Percentiles rank a stretch among this genome's conserved stretches.
These are phyloP conservation scores for Stenolophus ochropezus DNA, from an alignment of 2,888 invertebrate species.

Conservation along the genomic window DNA sequence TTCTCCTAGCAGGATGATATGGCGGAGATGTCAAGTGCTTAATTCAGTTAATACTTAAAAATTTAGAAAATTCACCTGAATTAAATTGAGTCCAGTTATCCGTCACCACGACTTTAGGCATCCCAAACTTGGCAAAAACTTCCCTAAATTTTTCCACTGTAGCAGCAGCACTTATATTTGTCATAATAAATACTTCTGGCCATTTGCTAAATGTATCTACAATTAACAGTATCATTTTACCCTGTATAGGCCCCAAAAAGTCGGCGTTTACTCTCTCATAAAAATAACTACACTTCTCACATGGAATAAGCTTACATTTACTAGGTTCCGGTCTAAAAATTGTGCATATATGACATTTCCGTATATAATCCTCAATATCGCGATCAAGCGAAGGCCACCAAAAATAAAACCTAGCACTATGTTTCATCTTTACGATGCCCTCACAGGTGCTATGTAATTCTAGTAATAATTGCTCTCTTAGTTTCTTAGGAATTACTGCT, in stretches of 20 bases:
- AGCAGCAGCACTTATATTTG: conserved; percentile 57
- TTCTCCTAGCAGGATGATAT: conserved; percentile 61
- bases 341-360: conserved; percentile 65
- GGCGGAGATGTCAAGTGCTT: conserved; percentile 64
- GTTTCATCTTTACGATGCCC: conserved; percentile 65
- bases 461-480: conserved; percentile 59
- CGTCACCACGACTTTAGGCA: conserved; percentile 63
- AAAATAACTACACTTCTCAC: conserved; percentile 64
- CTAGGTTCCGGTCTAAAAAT: conserved; percentile 64
- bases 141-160: conserved; percentile 61
- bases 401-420: conserved; percentile 64
- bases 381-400: conserved; percentile 66
- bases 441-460: conserved; percentile 64
- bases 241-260: conserved; percentile 70
- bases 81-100: conserved; percentile 65
- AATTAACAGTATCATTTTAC: conserved; percentile 67
- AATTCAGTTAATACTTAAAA: conserved; percentile 63
- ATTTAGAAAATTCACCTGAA: conserved; percentile 63
- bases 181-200: conserved; percentile 68
- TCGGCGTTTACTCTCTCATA: conserved; percentile 71
- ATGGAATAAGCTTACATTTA: conserved; percentile 64
- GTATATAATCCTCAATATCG: conserved; percentile 65
- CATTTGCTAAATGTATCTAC: conserved; percentile 71
- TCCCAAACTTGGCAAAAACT: conserved; percentile 65
- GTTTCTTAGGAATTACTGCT: conserved; percentile 56